Percentiles rank a stretch among this genome's conserved stretches.
phyloP scores from a whole-genome alignment of 2,888 invertebrate genomes.

The Patella pellucida region DNA sequence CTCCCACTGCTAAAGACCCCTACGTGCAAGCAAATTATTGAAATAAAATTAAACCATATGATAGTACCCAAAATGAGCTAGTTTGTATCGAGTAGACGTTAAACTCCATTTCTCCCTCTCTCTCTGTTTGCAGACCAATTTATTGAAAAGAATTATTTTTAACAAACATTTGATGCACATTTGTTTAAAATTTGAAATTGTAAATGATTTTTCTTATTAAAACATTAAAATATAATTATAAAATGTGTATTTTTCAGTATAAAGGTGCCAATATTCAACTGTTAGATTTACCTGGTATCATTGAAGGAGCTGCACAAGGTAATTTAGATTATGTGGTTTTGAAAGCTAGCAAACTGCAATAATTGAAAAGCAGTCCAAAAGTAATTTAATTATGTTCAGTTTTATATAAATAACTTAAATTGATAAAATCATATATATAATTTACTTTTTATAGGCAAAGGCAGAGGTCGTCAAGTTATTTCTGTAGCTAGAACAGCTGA shows the following conservation, averaged over 20 bases:
- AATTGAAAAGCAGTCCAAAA: too few species aligned
- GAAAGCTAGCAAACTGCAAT: too few species aligned
- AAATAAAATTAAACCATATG: too few species aligned
- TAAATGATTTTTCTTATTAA: not conserved
- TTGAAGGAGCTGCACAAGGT: conserved; percentile 96
- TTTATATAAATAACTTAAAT: not conserved
- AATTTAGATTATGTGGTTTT: conserved; percentile 22
- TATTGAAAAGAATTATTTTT: too few species aligned
- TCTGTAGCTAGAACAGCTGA: conserved; percentile 99
- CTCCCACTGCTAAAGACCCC: too few species aligned
- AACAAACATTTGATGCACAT: not conserved
- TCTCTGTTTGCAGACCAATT: too few species aligned
- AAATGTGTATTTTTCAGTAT: conserved; percentile 75
- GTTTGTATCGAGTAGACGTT: too few species aligned
- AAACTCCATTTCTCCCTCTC: too few species aligned
- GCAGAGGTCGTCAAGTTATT: conserved; percentile 94
- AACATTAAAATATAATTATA: not conserved
- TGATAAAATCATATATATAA: not conserved
- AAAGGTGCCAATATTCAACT: conserved; percentile 98
- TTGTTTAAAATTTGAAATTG: too few species aligned
- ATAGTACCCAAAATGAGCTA: too few species aligned
- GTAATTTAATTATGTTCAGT: too few species aligned
- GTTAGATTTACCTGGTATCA: conserved; percentile 98
- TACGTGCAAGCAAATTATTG: too few species aligned
- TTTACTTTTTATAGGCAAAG: conserved; percentile 77